Base-by-base conservation (phyloP, 1,140 invertebrate genomes). In the Monochamus saltuarius region DNA sequence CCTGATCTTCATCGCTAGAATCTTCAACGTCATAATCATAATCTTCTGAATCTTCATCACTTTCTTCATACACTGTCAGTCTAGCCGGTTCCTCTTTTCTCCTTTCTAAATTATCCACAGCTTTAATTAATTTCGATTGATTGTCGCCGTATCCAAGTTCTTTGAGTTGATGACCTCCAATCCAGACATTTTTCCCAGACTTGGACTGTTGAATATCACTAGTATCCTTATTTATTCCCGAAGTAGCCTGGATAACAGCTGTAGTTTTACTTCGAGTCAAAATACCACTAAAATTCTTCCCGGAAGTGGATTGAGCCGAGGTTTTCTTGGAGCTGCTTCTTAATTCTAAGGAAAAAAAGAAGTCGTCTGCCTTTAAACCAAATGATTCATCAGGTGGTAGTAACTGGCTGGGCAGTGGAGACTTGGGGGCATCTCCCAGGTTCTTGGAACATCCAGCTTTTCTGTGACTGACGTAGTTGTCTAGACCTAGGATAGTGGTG, bases 291-390 rank as follows among this genome's bases (percentile, higher is more conserved):
- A 63, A 72, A 43, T 69, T 72, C 79, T 78, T 85, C 10, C 73
- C 40, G 49, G 77, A 71, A 35, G 64, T 58, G 67, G 63, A 78
- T 29, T 64, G 66, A 42, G 78, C 64, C 0, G 70, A 35, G 10
- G 80, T 64, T 1, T 81, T 74, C 66, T 84, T 89, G 0, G 82
- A 77, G 64, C 86, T 91, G 63, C 90, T 92, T 73, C 91, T 89
- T 11, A 94, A 74, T 72, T 93, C 89, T 19, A 95, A 75, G 0
- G 89, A 91, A 17, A 87, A 91, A 70, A 94, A 95, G 71, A 94
- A 94, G 11, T 90, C 85, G 69, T 91, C 89, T 0, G 90, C 89
- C 36, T 88, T 89, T 4, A 89, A 74, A 42, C 82, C 79, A 52
- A 84, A 83, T 11, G 70, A 51, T 61, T 69, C 71, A 51, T 75